Percentiles rank a stretch among this genome's conserved stretches.
These are phyloP conservation scores for Salminus brasiliensis DNA, from an alignment of 2,113 vertebrate genomes.

Conservation along the genomic window DNA sequence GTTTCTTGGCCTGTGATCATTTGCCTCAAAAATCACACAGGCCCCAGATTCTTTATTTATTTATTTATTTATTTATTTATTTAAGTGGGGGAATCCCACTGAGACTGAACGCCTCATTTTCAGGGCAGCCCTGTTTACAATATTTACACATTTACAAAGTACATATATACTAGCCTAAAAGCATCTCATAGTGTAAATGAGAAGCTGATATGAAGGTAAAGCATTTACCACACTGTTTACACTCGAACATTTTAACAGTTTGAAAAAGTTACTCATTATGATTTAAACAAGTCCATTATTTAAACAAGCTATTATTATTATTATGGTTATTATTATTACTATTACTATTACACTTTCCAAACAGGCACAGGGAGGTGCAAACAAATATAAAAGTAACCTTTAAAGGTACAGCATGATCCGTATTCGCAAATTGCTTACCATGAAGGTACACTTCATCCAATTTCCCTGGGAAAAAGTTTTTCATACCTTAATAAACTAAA, in stretches of 20 bases:
- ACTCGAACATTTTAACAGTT: not conserved
- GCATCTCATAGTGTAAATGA: not conserved
- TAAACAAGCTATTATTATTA: not conserved
- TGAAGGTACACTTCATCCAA: too few species aligned
- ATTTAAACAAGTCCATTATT: not conserved
- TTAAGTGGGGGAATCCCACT: not conserved
- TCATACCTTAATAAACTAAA: too few species aligned
- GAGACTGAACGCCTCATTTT: conserved; percentile 1
- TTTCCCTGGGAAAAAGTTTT: too few species aligned
- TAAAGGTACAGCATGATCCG: too few species aligned
- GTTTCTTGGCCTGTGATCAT: not conserved
- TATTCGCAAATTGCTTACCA: too few species aligned
- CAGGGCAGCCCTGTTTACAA: not conserved
- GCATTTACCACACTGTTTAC: not conserved
- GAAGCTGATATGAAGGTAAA: not conserved
- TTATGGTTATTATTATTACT: not conserved
- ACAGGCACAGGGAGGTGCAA: too few species aligned
- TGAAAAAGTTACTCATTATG: too few species aligned
- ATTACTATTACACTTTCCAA: too few species aligned
- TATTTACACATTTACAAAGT: not conserved
- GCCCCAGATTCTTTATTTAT: not conserved
- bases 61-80: not conserved
- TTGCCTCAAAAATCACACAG: not conserved
- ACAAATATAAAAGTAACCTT: too few species aligned
- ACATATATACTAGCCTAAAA: not conserved